Evolutionary conservation across 2,888 invertebrate species (phyloP).

Genomic region (Cheilosia vernalis): DNA sequence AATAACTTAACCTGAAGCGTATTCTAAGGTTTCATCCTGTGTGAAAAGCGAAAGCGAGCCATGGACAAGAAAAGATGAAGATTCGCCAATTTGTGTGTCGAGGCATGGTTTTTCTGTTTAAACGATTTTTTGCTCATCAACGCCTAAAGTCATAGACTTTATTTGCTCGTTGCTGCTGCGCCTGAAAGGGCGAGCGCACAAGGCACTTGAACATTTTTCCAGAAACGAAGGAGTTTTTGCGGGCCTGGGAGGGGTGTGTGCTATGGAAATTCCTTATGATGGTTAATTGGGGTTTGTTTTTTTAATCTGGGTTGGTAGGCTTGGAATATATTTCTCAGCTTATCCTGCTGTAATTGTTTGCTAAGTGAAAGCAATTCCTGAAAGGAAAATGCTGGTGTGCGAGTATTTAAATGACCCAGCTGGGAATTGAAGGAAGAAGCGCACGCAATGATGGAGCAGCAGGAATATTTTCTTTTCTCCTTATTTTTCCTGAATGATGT

Average conservation of each 20-base stretch:
- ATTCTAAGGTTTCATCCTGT: slow-evolving; percentile 30
- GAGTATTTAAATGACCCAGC: slow-evolving; percentile 20
- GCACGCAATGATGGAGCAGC: slow-evolving; percentile 5
- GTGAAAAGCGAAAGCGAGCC: not conserved
- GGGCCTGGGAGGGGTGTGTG: not conserved
- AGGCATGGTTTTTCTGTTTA: slow-evolving; percentile 29
- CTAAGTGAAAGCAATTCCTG: slow-evolving; percentile 50
- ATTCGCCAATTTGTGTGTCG: slow-evolving; percentile 40
- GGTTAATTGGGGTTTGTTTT: slow-evolving; percentile 59
- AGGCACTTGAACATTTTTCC: slow-evolving; percentile 18
- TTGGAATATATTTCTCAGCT: slow-evolving; percentile 16
- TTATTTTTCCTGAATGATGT: not conserved
- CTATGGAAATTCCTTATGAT: slow-evolving; percentile 38
- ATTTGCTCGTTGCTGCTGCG: slow-evolving; percentile 47
- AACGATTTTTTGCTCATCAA: slow-evolving; percentile 47
- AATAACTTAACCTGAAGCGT: slow-evolving; percentile 60
- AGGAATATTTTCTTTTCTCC: not conserved
- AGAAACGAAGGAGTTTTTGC: not conserved
- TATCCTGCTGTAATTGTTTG: slow-evolving; percentile 43
- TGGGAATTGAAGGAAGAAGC: slow-evolving; percentile 16
- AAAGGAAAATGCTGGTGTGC: not conserved
- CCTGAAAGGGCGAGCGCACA: slow-evolving; percentile 32
- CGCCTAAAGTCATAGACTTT: slow-evolving; percentile 68
- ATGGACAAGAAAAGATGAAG: slow-evolving; percentile 9
- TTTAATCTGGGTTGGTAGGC: slow-evolving; percentile 49